phyloP scores from a whole-genome alignment of 2,113 vertebrate species.

The Corythornis cristatus region DNA sequence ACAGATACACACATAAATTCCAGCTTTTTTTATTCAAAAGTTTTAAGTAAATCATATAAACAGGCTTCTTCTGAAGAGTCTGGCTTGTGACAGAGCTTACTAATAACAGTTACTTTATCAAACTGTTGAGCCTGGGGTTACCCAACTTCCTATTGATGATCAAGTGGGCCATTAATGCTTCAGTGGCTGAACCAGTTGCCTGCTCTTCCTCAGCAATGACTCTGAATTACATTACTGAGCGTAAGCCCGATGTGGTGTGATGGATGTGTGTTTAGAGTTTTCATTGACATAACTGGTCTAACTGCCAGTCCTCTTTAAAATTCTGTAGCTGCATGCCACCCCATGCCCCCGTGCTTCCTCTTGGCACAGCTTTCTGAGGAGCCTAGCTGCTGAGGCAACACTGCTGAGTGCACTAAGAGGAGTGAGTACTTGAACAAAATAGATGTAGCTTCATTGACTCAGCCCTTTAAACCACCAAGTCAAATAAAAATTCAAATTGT shows the following conservation, averaged over 20 bases:
- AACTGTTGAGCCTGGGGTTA: background rate
- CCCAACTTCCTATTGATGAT: background rate
- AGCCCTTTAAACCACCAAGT: background rate
- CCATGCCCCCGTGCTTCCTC: background rate
- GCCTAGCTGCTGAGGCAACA: background rate
- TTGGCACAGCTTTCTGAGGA: background rate
- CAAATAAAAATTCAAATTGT: background rate
- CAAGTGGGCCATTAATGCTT: background rate
- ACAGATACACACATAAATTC: no score
- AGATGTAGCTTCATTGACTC: background rate
- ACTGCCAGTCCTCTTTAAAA: background rate
- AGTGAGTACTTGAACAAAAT: background rate
- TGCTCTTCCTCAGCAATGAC: background rate
- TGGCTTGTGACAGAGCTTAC: background rate
- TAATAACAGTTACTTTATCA: background rate
- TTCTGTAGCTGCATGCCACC: background rate
- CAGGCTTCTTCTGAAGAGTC: background rate
- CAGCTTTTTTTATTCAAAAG: background rate
- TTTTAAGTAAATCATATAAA: background rate
- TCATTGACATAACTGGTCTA: background rate
- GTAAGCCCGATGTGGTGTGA: rapidly evolving
- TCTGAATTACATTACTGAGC: background rate
- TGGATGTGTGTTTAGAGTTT: background rate
- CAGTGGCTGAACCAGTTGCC: background rate
- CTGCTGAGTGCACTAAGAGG: background rate